Evolutionary conservation across 1,140 invertebrate species (phyloP), one percentile per base, ranked within the genome.

Genomic region (Radopholus similis): DNA sequence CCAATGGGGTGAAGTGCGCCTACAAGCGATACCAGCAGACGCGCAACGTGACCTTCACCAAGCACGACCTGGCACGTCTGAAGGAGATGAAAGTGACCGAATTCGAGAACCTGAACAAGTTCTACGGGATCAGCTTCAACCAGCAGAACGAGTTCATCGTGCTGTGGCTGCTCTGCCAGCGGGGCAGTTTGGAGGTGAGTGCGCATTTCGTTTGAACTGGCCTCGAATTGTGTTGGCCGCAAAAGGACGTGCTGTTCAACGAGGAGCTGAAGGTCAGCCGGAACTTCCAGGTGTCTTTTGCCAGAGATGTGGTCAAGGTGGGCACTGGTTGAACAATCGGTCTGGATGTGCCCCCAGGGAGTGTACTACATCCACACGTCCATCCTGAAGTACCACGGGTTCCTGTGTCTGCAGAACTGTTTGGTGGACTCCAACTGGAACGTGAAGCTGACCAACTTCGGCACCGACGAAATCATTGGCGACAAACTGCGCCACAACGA

Each of bases 401-500:
- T 80, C 37, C 44, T 80, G 3, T 82, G 80, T 57, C 63, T 82
- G 2, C 80, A 81, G 64, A 80, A 80, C 44, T 80, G 78, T 53
- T 59, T 80, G 28, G 78, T 80, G n/a, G 80, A 80, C 56, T 79
- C 77, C 9, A 81, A 80, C 42, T 80, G 78, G 78, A 82, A 77
- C n/a, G 74, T 80, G 0, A 79, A 78, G 56, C 71, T 82, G 13
- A 80, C 79, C 8, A 82, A 80, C 58, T 79, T 82, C 63, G 68
- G 63, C 5, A 77, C 77, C 18, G 74, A 77, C 51, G 51, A 67
- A n/a, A 70, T 80, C 1, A 63, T 82, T 66, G 60, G 65, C n/a
- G 78, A 80, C 44, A 82, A 80, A 56, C 42, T 82, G 15, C 35
- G 66, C 13, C 77, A 78, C 35, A 77, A 77, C 44, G 75, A 77